phyloP scores from a whole-genome alignment of 1,140 invertebrate genomes.

The Drosophila insularis region DNA sequence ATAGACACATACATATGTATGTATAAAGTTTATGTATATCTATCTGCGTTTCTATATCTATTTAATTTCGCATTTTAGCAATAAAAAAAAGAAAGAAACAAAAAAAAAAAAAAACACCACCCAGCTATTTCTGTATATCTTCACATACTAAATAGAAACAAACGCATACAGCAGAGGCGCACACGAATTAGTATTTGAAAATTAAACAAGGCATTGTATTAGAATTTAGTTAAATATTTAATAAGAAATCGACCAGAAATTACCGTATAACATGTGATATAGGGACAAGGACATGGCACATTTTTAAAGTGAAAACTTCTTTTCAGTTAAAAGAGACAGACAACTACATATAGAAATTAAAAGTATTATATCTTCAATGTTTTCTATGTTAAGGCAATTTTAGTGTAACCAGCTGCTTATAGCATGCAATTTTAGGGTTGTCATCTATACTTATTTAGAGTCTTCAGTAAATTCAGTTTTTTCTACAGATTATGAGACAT shows the following conservation, averaged over 20 bases:
- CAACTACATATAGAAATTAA: no score
- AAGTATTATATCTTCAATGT: no score
- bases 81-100: constrained; percentile 2
- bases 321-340: no score
- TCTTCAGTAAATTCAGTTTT: no score
- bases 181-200: neutral
- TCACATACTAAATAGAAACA: neutral
- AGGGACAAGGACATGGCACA: no score
- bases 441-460: neutral
- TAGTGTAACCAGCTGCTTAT: no score
- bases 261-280: neutral
- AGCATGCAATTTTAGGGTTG: neutral
- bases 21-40: neutral
- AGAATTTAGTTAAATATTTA: constrained; percentile 1
- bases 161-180: neutral
- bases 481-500: no score
- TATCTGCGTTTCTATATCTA: constrained; percentile 13
- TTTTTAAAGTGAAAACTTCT: no score
- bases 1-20: neutral
- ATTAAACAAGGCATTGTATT: constrained; percentile 16
- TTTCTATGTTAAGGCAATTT: no score
- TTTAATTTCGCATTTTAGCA: constrained; percentile 16
- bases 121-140: constrained; percentile 9
- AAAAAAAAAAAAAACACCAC: neutral
- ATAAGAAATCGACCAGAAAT: neutral